phyloP scores from a whole-genome alignment of 2,797 vertebrate species.

The Spea hammondii region DNA sequence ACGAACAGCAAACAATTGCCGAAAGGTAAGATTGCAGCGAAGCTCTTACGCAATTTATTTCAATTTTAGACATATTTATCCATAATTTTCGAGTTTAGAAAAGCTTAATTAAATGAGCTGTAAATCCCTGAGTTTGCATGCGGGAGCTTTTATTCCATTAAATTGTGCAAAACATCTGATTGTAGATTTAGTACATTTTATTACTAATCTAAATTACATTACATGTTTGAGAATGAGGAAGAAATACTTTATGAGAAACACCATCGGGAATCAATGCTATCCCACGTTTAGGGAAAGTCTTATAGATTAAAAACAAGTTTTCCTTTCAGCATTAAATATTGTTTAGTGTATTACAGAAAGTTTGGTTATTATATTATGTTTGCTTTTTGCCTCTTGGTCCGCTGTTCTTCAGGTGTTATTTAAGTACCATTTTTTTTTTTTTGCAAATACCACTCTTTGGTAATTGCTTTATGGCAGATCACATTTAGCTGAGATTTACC shows the following conservation, averaged over 20 bases:
- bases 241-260: not conserved
- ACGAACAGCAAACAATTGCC: conserved; percentile 96
- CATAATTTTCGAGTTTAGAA: not conserved
- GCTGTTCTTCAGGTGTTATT: too few relatives aligned
- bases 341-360: too few relatives aligned
- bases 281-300: not conserved
- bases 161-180: not conserved
- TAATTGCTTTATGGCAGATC: too few relatives aligned
- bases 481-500: too few relatives aligned
- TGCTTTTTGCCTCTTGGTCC: too few relatives aligned
- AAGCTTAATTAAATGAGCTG: not conserved
- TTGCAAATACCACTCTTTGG: too few relatives aligned
- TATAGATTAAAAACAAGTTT: too few relatives aligned
- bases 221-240: not conserved
- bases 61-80: not conserved
- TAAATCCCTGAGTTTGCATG: not conserved
- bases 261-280: conserved; percentile 7
- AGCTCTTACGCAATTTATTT: not conserved
- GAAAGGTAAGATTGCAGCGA: conserved; percentile 80
- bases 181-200: not conserved
- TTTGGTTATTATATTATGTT: too few relatives aligned
- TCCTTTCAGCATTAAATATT: too few relatives aligned
- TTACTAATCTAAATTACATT: conserved; percentile 7
- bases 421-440: too few relatives aligned
- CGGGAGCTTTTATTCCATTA: not conserved